Base-by-base conservation (phyloP, 2,797 vertebrate species). In the Gadopsis marmoratus region DNA sequence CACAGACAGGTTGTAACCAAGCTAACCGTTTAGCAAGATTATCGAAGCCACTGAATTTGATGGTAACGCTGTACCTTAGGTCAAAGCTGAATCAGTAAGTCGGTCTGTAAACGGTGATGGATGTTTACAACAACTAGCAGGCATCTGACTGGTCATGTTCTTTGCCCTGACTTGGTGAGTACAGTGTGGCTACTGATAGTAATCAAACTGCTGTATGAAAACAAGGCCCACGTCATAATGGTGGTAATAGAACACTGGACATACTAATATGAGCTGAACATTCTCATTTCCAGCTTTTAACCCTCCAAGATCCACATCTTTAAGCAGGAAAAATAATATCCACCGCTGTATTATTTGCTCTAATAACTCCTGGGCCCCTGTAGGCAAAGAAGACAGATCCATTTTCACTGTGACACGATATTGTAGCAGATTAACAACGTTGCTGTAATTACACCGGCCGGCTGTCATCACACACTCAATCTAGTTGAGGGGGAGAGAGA, bases 361-460 rank as follows among this genome's bases (percentile, higher is more conserved):
- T 67, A 59, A 78, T 79, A 84, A 76, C 74, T 65, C 58, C 60
- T n/a, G 61, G 45, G 45, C 45, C 17, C 45, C 45, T 7, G 16
- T 47, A 50, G 50, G 48, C 70, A 47, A 71, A 75, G 80, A 79
- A 29, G 75, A 85, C 75, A 59, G 81, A 86, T 88, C 71, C 37
- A 26, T 67, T 90, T 83, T 84, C 71, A 62, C 29, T 10, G 63
- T 45, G 80, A 76, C 81, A 50, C 51, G 64, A 90, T 92, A 91
- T 89, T 88, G 62, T 89, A 88, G 86, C 78, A 90, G 86, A 92
- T 93, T 93, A 94, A 91, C 83, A 69, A 87, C 74, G 87, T 75
- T 73, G 78, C 85, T 88, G 87, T 93, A 92, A 95, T 94, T 89
- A 92, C 89, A 88, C 74, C 60, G 59, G 71, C 68, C 31, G 43